Percentiles rank a stretch among this genome's conserved stretches.
These are phyloP conservation scores for Hofmannophila pseudospretella DNA, from an alignment of 2,888 invertebrate genomes.

Conservation along the genomic window DNA sequence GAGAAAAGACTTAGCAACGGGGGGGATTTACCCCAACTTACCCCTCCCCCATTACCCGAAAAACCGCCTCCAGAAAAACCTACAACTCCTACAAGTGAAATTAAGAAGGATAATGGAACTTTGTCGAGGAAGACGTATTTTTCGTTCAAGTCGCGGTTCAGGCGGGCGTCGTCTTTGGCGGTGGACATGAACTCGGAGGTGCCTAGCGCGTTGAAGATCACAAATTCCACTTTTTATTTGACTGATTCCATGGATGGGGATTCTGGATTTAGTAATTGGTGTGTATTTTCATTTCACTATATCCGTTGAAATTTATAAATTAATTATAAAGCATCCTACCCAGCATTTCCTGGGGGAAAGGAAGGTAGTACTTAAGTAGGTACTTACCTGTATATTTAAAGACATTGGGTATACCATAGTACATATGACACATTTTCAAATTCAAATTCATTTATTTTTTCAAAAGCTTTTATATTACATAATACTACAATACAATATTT, in stretches of 20 bases:
- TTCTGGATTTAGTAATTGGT: conserved; percentile 78
- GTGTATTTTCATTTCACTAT: conserved; percentile 31
- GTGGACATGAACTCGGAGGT: conserved; percentile 72
- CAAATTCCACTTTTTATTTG: conserved; percentile 85
- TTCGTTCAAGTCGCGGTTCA: conserved; percentile 80
- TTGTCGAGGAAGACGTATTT: conserved; percentile 69
- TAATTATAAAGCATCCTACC: too few species aligned
- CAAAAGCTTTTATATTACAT: too few species aligned
- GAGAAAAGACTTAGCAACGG: conserved; percentile 55
- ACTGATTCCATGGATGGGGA: conserved; percentile 82
- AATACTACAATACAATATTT: too few species aligned
- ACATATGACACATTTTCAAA: too few species aligned
- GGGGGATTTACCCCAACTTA: conserved; percentile 35
- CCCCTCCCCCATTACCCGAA: conserved; percentile 48
- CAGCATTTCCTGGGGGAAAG: too few species aligned
- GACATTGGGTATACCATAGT: too few species aligned
- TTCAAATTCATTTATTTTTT: too few species aligned
- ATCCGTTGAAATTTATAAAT: too few species aligned
- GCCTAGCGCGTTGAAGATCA: conserved; percentile 73
- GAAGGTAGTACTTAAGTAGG: too few species aligned
- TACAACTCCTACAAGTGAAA: conserved; percentile 52
- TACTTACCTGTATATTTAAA: too few species aligned
- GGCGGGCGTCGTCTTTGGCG: conserved; percentile 78
- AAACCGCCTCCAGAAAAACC: conserved; percentile 53
- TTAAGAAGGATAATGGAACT: conserved; percentile 59